Conservation (phyloP, 2,797 vertebrate genomes). For the Anguilla anguilla region DNA sequence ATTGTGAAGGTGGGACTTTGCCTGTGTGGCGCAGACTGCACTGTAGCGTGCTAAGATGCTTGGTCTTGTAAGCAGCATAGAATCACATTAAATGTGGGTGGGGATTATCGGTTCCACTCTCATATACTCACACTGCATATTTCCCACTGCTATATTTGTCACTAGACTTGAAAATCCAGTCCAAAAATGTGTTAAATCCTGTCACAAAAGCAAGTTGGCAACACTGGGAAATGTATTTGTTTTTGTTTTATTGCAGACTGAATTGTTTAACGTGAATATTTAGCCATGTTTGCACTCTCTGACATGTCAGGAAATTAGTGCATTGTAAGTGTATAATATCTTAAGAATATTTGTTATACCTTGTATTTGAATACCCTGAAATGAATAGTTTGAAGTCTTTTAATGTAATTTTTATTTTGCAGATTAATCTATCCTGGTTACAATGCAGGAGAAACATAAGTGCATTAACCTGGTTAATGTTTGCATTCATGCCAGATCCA, state of each 20-base stretch:
- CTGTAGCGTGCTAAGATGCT: not conserved
- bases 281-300: too few species aligned
- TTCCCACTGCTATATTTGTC: not conserved
- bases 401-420: too few species aligned
- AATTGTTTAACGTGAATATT: not conserved
- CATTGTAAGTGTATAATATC: too few species aligned
- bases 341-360: too few species aligned
- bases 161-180: not conserved
- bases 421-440: too few species aligned
- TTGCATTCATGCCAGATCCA: too few species aligned
- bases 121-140: not conserved
- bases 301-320: too few species aligned
- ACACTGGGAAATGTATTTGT: not conserved
- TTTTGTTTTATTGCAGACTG: not conserved
- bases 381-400: too few species aligned
- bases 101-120: not conserved
- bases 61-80: not conserved
- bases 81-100: not conserved
- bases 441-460: too few species aligned
- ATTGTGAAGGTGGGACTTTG: not conserved
- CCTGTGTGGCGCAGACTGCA: not conserved
- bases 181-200: not conserved
- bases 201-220: not conserved
- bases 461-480: too few species aligned
- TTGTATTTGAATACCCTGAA: too few species aligned